Conservation (phyloP, 1,140 invertebrate genomes). For the Sarcophaga bullata region DNA sequence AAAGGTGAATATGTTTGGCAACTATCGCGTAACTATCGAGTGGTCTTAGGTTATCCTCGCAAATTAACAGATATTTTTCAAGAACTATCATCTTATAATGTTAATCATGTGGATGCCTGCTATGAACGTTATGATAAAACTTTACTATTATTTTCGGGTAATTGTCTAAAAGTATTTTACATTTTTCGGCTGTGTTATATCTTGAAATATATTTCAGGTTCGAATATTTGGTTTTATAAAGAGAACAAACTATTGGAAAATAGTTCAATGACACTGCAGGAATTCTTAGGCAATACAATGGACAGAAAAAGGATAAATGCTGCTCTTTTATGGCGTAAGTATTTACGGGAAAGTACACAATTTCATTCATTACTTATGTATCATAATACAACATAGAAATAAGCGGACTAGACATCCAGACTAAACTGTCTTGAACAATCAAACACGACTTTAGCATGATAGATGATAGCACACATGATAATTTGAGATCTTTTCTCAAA, state of each 20-base stretch:
- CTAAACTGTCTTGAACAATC: no score
- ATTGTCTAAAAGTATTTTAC: conserved; percentile 38
- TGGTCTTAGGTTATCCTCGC: conserved; percentile 73
- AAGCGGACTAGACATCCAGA: no score
- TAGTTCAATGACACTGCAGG: conserved; percentile 69
- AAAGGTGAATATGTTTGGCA: conserved; percentile 77
- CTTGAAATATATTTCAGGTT: conserved; percentile 65
- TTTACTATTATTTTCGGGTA: conserved; percentile 79
- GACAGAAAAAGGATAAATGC: conserved; percentile 71
- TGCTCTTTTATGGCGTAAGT: conserved; percentile 73
- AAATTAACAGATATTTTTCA: conserved; percentile 71
- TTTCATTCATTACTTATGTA: no score
- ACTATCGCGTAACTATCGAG: conserved; percentile 66
- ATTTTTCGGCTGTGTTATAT: neutral
- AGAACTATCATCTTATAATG: conserved; percentile 68
- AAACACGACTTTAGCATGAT: no score
- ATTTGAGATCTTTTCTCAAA: no score
- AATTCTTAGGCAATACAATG: conserved; percentile 1
- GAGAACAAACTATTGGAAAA: conserved; percentile 70
- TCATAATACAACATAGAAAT: no score
- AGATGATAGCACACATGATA: no score
- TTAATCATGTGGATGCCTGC: conserved; percentile 77
- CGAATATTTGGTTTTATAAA: conserved; percentile 76
- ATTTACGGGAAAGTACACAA: no score
- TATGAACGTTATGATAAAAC: conserved; percentile 79